These are phyloP conservation scores for Meriones psammophilus DNA, from an alignment of 2,797 vertebrate species.

Conservation along the genomic window DNA sequence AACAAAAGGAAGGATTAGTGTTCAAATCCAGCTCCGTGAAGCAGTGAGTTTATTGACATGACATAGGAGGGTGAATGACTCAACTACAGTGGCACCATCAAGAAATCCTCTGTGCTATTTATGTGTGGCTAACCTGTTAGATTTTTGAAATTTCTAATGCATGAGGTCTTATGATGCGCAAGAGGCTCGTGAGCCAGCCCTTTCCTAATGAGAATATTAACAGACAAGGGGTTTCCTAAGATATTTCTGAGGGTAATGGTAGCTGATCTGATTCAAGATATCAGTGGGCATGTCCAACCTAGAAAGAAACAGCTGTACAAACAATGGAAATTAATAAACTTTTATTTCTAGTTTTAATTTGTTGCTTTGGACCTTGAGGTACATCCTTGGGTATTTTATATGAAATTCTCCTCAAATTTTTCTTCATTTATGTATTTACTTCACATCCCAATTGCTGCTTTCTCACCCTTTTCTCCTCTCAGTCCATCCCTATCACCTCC, in stretches of 20 bases:
- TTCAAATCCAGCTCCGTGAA: background rate
- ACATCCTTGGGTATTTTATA: background rate
- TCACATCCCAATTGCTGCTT: too few species aligned
- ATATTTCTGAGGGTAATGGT: background rate
- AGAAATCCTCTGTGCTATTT: background rate
- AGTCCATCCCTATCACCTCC: too few species aligned
- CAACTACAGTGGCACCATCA: background rate
- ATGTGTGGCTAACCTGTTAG: background rate
- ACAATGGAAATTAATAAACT: background rate
- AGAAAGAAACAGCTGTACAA: background rate
- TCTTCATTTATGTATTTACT: background rate
- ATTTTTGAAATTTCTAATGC: background rate
- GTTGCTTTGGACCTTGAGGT: background rate
- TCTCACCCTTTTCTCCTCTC: too few species aligned
- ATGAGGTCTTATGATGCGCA: too few species aligned
- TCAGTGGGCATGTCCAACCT: background rate
- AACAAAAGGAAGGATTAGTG: background rate
- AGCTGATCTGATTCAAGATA: background rate
- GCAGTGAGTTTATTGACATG: background rate
- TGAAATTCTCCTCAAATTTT: background rate
- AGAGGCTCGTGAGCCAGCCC: background rate
- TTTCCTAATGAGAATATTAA: too few species aligned
- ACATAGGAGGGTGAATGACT: background rate
- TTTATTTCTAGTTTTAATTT: background rate
- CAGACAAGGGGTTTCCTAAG: background rate